Evolutionary conservation across 2,888 invertebrate species (phyloP).

Genomic region (Anarsia innoxiella): DNA sequence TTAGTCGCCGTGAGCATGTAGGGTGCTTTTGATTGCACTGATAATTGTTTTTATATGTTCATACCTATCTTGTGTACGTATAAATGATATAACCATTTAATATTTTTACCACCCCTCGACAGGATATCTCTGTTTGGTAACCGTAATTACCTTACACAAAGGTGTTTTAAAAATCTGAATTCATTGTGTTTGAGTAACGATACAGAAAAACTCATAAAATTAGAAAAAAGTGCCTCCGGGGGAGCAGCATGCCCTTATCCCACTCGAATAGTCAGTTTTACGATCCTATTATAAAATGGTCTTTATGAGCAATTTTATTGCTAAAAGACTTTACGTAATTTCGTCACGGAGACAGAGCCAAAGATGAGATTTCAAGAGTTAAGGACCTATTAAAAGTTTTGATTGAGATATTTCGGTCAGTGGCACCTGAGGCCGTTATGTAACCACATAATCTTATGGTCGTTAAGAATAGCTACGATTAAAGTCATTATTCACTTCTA

Average conservation of each 20-base stretch:
- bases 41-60: conserved; percentile 48
- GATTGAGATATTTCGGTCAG: conserved; percentile 57
- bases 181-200: conserved; percentile 43
- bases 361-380: conserved; percentile 61
- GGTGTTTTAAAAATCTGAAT: conserved; percentile 41
- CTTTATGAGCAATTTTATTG: conserved; percentile 71
- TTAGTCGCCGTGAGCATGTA: conserved; percentile 53
- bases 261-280: conserved; percentile 54
- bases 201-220: conserved; percentile 59
- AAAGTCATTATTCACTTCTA: too few relatives aligned
- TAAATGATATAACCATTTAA: neutral
- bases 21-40: conserved; percentile 53
- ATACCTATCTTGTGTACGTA: conserved; percentile 3
- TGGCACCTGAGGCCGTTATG: conserved; percentile 17
- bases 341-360: conserved; percentile 57
- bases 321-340: conserved; percentile 71
- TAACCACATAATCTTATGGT: too few relatives aligned
- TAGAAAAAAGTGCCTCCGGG: conserved; percentile 52
- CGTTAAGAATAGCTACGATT: too few relatives aligned
- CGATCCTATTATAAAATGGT: conserved; percentile 72
- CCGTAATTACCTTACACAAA: conserved; percentile 15
- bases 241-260: conserved; percentile 31
- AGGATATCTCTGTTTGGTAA: conserved; percentile 3
- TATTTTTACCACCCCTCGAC: conserved; percentile 1
- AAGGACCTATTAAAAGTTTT: conserved; percentile 60